Conservation (phyloP, 2,888 invertebrate species). For the Argyresthia goedartella region DNA sequence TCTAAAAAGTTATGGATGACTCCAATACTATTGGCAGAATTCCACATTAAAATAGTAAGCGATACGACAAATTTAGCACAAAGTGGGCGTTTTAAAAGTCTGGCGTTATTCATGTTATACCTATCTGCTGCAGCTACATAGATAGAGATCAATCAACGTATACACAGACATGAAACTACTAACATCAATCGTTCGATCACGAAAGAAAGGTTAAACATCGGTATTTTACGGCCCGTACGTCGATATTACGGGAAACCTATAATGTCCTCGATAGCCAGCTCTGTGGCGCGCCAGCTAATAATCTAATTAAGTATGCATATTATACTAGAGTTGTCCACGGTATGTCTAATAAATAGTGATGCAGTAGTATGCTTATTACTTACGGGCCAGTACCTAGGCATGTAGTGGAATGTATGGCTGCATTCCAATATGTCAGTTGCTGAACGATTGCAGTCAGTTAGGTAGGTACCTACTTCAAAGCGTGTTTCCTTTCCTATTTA, state of each 20-base stretch:
- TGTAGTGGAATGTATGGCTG: not conserved
- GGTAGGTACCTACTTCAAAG: slow-evolving; percentile 24
- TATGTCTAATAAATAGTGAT: no score
- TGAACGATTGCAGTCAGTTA: slow-evolving; percentile 19
- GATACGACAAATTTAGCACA: slow-evolving; percentile 8
- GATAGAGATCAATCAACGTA: slow-evolving; percentile 51
- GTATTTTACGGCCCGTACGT: not conserved
- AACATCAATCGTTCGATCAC: not conserved
- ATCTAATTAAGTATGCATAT: not conserved
- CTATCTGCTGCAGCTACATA: slow-evolving; percentile 34
- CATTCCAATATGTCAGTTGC: not conserved
- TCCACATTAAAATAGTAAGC: not conserved
- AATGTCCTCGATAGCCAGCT: not conserved
- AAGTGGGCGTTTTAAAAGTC: slow-evolving; percentile 47
- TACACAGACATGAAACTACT: slow-evolving; percentile 16
- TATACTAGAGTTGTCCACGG: not conserved
- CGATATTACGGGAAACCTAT: not conserved
- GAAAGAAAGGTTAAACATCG: slow-evolving; percentile 1
- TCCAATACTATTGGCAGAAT: not conserved
- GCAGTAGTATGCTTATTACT: no score
- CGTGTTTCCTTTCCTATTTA: slow-evolving; percentile 29
- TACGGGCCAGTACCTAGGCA: no score
- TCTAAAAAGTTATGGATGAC: not conserved
- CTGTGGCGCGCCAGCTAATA: not conserved
- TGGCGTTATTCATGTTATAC: slow-evolving; percentile 44